phyloP scores from a whole-genome alignment of 1,140 invertebrate species.

The Apolygus lucorum region DNA sequence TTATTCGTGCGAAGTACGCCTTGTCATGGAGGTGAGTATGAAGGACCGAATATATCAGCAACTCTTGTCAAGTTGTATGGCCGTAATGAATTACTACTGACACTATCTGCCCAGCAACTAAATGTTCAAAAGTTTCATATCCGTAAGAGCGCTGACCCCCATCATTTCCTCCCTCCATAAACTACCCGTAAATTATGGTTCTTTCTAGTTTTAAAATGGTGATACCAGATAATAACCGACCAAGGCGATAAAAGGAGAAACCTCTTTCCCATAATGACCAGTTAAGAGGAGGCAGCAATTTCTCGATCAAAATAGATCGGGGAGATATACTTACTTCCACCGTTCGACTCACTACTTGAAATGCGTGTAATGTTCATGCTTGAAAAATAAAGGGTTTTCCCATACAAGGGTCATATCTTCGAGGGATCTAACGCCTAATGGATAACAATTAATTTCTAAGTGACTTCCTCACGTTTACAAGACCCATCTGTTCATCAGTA shows the following conservation, averaged over 20 bases:
- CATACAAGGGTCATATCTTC: neutral
- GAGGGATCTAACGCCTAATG: constrained; percentile 1
- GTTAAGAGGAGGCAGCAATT: neutral
- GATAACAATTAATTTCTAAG: constrained; percentile 12
- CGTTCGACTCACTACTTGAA: neutral
- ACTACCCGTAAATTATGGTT: too few relatives aligned
- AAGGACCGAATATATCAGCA: too few relatives aligned
- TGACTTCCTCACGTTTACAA: neutral
- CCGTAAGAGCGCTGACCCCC: too few relatives aligned
- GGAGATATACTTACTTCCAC: neutral
- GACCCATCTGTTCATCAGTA: neutral
- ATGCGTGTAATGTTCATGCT: neutral
- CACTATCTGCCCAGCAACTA: too few relatives aligned
- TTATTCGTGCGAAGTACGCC: too few relatives aligned
- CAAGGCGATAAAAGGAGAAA: neutral
- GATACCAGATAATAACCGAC: neutral
- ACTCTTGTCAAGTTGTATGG: too few relatives aligned
- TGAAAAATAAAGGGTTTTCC: neutral
- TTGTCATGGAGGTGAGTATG: too few relatives aligned
- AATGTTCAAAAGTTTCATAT: too few relatives aligned
- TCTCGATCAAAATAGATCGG: neutral
- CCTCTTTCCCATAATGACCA: neutral
- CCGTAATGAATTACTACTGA: too few relatives aligned
- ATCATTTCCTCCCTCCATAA: too few relatives aligned
- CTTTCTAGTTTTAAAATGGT: too few relatives aligned